Conservation (phyloP, 2,113 vertebrate genomes). For the Syngnathoides biaculeatus region DNA sequence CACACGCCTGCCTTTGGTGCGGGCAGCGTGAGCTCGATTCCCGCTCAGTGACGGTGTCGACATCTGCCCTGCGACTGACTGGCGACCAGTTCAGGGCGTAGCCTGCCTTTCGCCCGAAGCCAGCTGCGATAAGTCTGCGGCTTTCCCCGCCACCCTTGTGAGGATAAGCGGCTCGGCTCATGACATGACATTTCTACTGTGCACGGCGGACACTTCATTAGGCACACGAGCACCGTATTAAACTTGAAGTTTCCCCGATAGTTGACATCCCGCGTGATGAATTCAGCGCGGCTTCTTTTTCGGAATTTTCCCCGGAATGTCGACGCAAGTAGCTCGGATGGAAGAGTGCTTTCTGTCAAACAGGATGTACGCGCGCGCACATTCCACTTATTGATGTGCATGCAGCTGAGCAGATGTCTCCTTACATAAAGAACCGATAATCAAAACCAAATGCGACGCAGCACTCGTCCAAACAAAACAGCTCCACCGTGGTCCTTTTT, state of each 20-base stretch:
- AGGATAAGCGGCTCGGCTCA: too few relatives aligned
- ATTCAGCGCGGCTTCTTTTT: background rate
- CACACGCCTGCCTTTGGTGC: too few relatives aligned
- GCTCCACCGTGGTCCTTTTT: too few relatives aligned
- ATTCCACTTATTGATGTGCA: slow-evolving; percentile 5
- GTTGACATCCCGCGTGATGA: background rate
- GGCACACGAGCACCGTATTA: too few relatives aligned
- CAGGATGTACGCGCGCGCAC: slow-evolving; percentile 2
- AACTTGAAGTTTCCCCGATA: too few relatives aligned
- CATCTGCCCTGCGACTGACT: too few relatives aligned
- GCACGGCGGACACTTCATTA: background rate
- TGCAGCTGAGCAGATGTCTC: slow-evolving; percentile 1
- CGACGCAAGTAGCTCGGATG: background rate
- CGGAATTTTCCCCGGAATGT: background rate
- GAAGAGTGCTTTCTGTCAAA: background rate
- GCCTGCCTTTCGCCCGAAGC: too few relatives aligned
- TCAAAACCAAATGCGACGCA: background rate
- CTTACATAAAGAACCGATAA: slow-evolving; percentile 1
- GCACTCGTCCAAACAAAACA: background rate
- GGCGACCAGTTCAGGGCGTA: too few relatives aligned
- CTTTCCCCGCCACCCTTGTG: too few relatives aligned
- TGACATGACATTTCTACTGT: background rate
- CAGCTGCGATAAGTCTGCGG: too few relatives aligned
- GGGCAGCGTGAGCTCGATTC: too few relatives aligned
- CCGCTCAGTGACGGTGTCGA: too few relatives aligned